phyloP scores from a whole-genome alignment of 2,113 vertebrate species.

The Caloenas nicobarica region DNA sequence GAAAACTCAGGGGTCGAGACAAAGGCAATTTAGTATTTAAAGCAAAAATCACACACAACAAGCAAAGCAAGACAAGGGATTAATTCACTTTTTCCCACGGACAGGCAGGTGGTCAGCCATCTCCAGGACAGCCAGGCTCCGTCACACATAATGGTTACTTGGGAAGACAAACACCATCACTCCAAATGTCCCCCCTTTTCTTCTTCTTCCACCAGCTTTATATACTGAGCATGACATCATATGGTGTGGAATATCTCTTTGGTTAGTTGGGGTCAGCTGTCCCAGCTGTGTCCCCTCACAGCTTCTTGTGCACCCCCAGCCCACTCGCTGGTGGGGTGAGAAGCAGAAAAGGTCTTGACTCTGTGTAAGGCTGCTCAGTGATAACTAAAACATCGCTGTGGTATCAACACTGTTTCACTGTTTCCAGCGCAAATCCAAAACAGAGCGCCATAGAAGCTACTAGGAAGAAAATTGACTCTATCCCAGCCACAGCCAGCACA shows the following conservation, averaged over 20 bases:
- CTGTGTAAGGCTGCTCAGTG: neutral
- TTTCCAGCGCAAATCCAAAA: neutral
- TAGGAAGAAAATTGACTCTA: neutral
- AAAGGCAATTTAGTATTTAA: neutral
- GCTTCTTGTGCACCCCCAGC: neutral
- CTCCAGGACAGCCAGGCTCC: neutral
- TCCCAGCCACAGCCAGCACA: neutral
- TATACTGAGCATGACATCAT: neutral
- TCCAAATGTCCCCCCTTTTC: fast-evolving
- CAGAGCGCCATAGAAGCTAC: neutral
- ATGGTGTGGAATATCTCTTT: neutral
- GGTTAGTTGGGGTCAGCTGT: neutral
- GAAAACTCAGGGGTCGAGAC: neutral
- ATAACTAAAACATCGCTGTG: neutral
- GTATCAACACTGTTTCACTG: neutral
- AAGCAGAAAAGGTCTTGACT: neutral
- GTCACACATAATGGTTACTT: fast-evolving
- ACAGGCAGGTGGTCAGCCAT: neutral
- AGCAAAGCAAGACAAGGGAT: neutral
- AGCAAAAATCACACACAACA: fast-evolving
- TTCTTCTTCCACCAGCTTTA: neutral
- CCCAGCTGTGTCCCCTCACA: neutral
- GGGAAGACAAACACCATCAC: fast-evolving
- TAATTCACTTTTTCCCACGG: fast-evolving
- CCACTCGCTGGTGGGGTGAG: neutral